Percentiles rank a stretch among this genome's conserved stretches.
Evolutionary conservation across 35 echinoderm and acorn worm species (phyloP).

Genomic region (Ophioderma brevispina): DNA sequence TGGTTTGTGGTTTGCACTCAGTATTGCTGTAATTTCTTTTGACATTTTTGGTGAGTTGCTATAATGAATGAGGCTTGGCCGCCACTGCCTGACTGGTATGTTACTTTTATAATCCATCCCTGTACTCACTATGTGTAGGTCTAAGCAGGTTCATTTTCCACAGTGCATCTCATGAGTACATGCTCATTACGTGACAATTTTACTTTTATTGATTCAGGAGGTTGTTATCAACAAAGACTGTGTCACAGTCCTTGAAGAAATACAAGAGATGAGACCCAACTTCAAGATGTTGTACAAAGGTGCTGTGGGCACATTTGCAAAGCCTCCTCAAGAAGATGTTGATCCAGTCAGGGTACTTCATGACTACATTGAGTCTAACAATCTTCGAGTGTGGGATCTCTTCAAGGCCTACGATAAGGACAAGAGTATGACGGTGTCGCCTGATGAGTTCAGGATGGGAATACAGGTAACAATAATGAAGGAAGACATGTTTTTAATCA

Average conservation of each 20-base stretch:
- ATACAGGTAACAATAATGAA: constrained; percentile 85
- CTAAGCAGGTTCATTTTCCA: too few species aligned
- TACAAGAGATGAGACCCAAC: constrained; percentile 43
- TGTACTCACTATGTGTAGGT: too few species aligned
- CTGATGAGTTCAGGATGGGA: constrained; percentile 91
- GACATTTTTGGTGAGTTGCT: too few species aligned
- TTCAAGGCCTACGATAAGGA: constrained; percentile 97
- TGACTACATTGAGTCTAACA: constrained; percentile 81
- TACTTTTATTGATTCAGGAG: constrained; percentile 40
- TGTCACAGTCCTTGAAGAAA: constrained; percentile 52
- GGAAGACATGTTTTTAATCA: too few species aligned
- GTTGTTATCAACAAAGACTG: constrained; percentile 85
- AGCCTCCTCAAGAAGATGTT: constrained; percentile 42
- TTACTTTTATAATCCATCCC: too few species aligned
- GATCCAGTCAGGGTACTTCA: constrained; percentile 73
- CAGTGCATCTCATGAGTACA: too few species aligned
- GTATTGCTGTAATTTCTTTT: too few species aligned
- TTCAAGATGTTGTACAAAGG: constrained; percentile 72
- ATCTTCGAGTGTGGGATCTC: constrained; percentile 87
- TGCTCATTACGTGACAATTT: too few species aligned
- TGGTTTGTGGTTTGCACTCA: too few species aligned
- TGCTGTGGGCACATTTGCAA: constrained; percentile 78
- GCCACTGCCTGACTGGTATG: too few species aligned
- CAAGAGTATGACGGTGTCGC: constrained; percentile 84
- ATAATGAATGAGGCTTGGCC: too few species aligned